Base-by-base conservation (phyloP, 1,140 invertebrate species). In the Calycopis cecrops region DNA sequence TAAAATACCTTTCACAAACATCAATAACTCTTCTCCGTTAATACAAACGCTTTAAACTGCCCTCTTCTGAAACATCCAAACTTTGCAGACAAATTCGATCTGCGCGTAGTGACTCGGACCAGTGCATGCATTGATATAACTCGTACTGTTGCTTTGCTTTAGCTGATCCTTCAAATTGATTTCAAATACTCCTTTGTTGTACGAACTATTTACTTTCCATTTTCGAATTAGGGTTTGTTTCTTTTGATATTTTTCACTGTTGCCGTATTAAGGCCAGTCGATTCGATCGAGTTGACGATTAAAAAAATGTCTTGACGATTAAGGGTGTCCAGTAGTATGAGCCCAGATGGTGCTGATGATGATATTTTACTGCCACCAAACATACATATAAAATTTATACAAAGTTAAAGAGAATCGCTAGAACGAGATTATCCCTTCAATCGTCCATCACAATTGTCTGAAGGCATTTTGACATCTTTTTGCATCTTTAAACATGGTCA, bases 81-180 rank as follows among this genome's bases (percentile, higher is more conserved):
- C 82, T 86, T 86, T 79, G 82, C 82, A 85, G 82, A 85, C 82
- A 73, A 84, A 81, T 84, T 82, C 79, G 77, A 85, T 85, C 73
- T 73, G 67, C 59, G 65, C 62, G 64, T 63, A 69, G 60, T 62
- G 66, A 71, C 70, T 75, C 69, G 65, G 73, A 73, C 71, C 63
- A 57, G 14, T 61, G 62, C 60, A 74, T 73, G 64, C 59, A 60
- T 69, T 63, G 56, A 48, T 40, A 55, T 60, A 53, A 53, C 52
- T 53, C 16, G 40, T 53, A n/a, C 35, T 37, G 52, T 38, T 40
- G 33, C 52, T 28, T 44, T 9, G 21, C 37, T 52, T 28, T 28
- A 6, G 21, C 6, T 6, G 21, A 28, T 28, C 21, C 21, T 28
- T 28, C 37, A 28, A 42, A 53, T 53, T 40, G 16, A 42, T 53